Evolutionary conservation across 1,140 invertebrate genomes (phyloP).

Genomic region (Meteorus sp.): DNA sequence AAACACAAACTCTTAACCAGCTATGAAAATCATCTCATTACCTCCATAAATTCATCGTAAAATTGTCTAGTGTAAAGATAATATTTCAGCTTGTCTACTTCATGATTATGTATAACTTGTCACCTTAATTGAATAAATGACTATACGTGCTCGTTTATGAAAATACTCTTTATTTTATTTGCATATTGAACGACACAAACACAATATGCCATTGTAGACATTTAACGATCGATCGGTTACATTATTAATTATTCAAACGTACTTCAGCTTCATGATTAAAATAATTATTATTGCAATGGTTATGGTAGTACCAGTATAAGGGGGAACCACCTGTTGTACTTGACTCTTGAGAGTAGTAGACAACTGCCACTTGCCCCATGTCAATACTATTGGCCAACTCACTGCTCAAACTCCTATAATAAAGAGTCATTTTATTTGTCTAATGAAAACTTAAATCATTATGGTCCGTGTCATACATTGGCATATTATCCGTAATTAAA

Average conservation of each 20-base stretch:
- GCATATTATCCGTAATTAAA: neutral
- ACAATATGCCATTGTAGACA: no score
- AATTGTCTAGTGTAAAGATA: no score
- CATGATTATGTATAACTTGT: no score
- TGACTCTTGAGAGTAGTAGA: neutral
- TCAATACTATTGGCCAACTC: neutral
- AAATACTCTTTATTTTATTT: neutral
- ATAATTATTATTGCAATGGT: slow-evolving; percentile 11
- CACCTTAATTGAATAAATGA: no score
- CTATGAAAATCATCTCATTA: no score
- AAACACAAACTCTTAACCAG: neutral
- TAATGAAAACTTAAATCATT: neutral
- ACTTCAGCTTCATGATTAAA: neutral
- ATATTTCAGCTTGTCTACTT: no score
- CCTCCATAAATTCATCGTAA: no score
- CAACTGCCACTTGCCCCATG: neutral
- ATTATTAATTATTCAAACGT: neutral
- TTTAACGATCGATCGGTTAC: no score
- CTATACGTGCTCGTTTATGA: no score
- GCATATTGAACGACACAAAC: neutral
- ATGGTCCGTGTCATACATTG: neutral
- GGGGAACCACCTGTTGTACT: slow-evolving; percentile 9
- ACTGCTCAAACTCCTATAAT: neutral
- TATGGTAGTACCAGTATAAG: neutral
- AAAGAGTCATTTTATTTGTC: neutral